Evolutionary conservation across 2,888 invertebrate genomes (phyloP), one percentile per base, ranked within the genome.

Genomic region (Polymixis lichenea): DNA sequence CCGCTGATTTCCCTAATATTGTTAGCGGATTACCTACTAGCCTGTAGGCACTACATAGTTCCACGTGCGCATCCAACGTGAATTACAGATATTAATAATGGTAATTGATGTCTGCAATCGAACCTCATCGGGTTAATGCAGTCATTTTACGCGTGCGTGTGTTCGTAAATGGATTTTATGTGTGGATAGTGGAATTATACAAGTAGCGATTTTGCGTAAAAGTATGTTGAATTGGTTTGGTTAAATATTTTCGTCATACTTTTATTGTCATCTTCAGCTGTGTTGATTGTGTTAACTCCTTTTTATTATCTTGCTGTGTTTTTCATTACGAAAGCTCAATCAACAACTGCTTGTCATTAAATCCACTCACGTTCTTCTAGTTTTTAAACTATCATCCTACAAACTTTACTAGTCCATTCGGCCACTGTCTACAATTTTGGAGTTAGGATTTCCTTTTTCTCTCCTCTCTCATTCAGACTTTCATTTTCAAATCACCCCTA

Each of bases 81-180:
- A 87, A 86, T 83, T 83, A 86, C 78, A 72, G 83, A 90, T 90
- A 89, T 90, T 91, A 92, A 90, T 92, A 90, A 88, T 82, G 87
- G 88, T 91, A 92, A 93, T 94, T 92, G 86, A 92, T 91, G 87
- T 85, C 87, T 88, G 91, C 88, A 90, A 92, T 92, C 87, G 89
- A 89, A 90, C 83, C 82, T 72, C 83, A 87, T 85, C 72, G 70
- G 32, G 74, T 85, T 87, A 87, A 85, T 86, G 82, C 74, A 78
- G 80, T 75, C 58, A 85, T 87, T 82, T 74, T 74, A 84, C 80
- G 74, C 67, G 66, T 87, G 75, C 72, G 58, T 84, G 77, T 71
- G 70, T 80, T 53, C n/a, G 65, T 77, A 77, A 85, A 81, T 82
- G 72, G 77, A 87, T n/a, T n/a, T 84, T 85, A 82, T 62, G 61